A percentile compares a stretch with the other conserved stretches of the same genome.
Evolutionary conservation across 2,113 vertebrate species (phyloP).

Genomic region (Otus sunia): DNA sequence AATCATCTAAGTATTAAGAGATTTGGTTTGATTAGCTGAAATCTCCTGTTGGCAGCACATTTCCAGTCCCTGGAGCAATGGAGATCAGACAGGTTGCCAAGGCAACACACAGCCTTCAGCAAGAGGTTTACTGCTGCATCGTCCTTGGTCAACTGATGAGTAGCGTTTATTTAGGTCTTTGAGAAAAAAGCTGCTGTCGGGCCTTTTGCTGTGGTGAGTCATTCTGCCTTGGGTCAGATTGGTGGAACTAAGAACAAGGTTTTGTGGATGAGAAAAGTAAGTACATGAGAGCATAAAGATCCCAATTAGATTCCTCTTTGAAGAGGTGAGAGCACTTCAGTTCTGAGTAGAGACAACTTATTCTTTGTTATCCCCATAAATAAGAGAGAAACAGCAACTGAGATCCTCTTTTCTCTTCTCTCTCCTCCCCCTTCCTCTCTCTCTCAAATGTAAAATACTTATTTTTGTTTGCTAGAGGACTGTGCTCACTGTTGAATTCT

Average conservation of each 20-base stretch:
- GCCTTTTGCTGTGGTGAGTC: conserved; percentile 60
- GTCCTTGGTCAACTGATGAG: conserved; percentile 70
- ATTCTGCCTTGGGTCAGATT: conserved; percentile 41
- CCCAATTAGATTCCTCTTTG: conserved; percentile 15
- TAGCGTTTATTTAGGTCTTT: conserved; percentile 64
- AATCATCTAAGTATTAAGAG: conserved; percentile 13
- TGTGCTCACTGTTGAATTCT: background rate
- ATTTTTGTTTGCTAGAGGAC: background rate
- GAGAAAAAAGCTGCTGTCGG: conserved; percentile 3
- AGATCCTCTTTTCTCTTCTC: background rate
- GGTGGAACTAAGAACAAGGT: background rate
- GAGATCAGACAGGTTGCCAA: conserved; percentile 68
- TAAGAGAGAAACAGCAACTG: background rate
- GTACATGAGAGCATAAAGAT: background rate
- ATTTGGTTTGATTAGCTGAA: conserved; percentile 58
- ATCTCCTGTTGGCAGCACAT: conserved; percentile 45
- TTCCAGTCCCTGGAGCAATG: conserved; percentile 52
- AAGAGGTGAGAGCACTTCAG: conserved; percentile 3
- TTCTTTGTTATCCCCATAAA: background rate
- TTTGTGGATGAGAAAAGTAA: conserved; percentile 23
- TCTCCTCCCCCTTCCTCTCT: background rate
- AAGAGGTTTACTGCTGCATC: conserved; percentile 59
- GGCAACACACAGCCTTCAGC: conserved; percentile 59
- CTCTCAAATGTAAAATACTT: background rate
- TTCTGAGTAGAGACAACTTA: background rate